A percentile compares a stretch with the other conserved stretches of the same genome.
phyloP scores from a whole-genome alignment of 2,888 invertebrate species.

The Pristionchus fissidentatus region DNA sequence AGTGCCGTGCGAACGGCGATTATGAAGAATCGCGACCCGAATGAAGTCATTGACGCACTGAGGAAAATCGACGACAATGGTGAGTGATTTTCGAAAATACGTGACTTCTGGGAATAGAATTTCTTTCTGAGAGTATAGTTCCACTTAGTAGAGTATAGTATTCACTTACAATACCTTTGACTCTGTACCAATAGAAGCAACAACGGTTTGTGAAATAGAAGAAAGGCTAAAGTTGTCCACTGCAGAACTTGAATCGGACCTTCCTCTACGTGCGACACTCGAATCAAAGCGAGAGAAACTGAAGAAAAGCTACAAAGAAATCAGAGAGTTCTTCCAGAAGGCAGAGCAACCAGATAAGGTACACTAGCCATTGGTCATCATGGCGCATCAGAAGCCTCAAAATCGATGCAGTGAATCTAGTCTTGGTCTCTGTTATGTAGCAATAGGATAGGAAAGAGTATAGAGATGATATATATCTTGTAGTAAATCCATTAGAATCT shows the following conservation, averaged over 20 bases:
- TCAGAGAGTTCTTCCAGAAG: constrained; percentile 57
- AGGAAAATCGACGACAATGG: constrained; percentile 99
- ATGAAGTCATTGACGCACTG: constrained; percentile 93
- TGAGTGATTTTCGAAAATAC: constrained; percentile 76
- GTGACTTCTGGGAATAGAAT: too few species aligned
- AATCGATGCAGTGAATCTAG: constrained; percentile 45
- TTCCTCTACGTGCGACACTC: constrained; percentile 55
- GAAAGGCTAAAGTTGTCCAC: background rate
- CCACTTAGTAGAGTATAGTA: too few species aligned
- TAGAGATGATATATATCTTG: too few species aligned
- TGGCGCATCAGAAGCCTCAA: background rate
- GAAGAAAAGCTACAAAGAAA: constrained; percentile 57
- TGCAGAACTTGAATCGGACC: constrained; percentile 59
- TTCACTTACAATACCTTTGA: background rate
- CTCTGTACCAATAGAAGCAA: too few species aligned
- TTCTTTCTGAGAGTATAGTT: too few species aligned
- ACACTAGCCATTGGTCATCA: background rate
- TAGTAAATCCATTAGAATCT: too few species aligned
- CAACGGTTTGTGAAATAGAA: background rate
- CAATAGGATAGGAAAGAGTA: too few species aligned
- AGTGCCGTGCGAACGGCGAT: constrained; percentile 89
- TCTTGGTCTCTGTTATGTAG: constrained; percentile 46
- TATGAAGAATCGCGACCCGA: constrained; percentile 96
- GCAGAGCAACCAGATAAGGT: constrained; percentile 52
- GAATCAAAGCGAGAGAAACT: constrained; percentile 61